Base-by-base conservation (phyloP, 2,797 vertebrate genomes). In the Serranus cabrilla region DNA sequence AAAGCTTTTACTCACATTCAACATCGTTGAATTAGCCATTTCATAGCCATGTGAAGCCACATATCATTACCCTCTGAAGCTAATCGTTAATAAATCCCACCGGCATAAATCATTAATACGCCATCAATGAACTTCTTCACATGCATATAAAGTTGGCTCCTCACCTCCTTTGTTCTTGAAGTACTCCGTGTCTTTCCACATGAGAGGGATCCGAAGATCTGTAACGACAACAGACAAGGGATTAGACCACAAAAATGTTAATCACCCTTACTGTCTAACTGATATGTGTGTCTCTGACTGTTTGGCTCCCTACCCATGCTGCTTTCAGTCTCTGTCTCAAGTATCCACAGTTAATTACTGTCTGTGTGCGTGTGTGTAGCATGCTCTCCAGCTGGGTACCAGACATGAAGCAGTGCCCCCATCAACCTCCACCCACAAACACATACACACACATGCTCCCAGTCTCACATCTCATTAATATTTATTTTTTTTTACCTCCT, bases 181-280 rank as follows among this genome's bases (percentile, higher is more conserved):
- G 91, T 99, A 98, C 74, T 98, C 97, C 0, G 97, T 98, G 94
- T 99, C 98, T 92, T 99, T 99, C 97, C 98, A 99, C 97, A 98
- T 98, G 83, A 98, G 95, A 11, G 98, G 98, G 80, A 98, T 98
- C 72, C 98, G 96, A 27, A 98, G 94, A 89, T 99, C 98, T 99
- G 92, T 45, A 85, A 89, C 20, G 59, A 68, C 78, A 88, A 82
- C 76, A 84, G 83, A 56, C 40, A 76, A 34, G 61, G 65, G 78
- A 84, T 89, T 85, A 86, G 65, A 77, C 45, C 52, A 55, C 64
- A 84, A 74, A 87, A 71, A 91, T 84, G 67, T 78, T 76, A 80
- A 87, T 74, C 63, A 55, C 23, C 40, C 39, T 43, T 40, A 52
- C 58, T 64, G 65, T 80, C 43, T 42, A 60, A 67, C 51, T 76